Evolutionary conservation across 1,140 invertebrate genomes (phyloP).

Genomic region (Drosophila littoralis): DNA sequence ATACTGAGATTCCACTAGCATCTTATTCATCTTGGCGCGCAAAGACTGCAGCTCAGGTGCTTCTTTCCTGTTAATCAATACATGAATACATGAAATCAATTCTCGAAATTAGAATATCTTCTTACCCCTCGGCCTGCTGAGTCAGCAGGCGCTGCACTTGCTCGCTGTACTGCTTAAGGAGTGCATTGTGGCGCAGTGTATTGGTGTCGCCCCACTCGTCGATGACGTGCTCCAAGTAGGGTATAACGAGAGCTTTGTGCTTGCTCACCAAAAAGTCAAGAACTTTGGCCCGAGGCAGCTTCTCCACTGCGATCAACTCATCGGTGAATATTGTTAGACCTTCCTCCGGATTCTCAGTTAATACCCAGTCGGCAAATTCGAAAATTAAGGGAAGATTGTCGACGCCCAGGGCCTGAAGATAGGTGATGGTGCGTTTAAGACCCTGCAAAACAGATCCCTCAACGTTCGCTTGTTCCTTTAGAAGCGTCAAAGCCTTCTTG

Average conservation of each 20-base stretch:
- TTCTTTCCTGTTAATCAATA: constrained; percentile 30
- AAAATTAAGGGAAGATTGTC: constrained; percentile 96
- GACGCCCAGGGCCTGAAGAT: constrained; percentile 94
- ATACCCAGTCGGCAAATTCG: constrained; percentile 97
- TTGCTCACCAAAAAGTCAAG: constrained; percentile 94
- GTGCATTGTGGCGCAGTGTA: constrained; percentile 94
- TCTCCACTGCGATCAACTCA: constrained; percentile 94
- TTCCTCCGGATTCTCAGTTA: constrained; percentile 93
- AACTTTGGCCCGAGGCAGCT: constrained; percentile 93
- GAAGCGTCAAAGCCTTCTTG: constrained; percentile 94
- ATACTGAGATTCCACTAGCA: constrained; percentile 92
- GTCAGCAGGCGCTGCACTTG: constrained; percentile 83
- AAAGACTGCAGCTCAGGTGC: constrained; percentile 31
- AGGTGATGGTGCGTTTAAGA: constrained; percentile 93
- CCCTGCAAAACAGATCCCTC: constrained; percentile 91
- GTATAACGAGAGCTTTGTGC: constrained; percentile 92
- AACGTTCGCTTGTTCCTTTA: constrained; percentile 91
- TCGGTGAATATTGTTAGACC: constrained; percentile 98
- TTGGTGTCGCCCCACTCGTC: constrained; percentile 94
- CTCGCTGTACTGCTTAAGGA: constrained; percentile 94
- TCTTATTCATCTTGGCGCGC: constrained; percentile 90
- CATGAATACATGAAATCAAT: not conserved
- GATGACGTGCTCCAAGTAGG: constrained; percentile 98
- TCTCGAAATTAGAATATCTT: not conserved
- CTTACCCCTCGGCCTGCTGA: constrained; percentile 47